phyloP scores from a whole-genome alignment of 2,797 vertebrate species.

The Periparus ater region DNA sequence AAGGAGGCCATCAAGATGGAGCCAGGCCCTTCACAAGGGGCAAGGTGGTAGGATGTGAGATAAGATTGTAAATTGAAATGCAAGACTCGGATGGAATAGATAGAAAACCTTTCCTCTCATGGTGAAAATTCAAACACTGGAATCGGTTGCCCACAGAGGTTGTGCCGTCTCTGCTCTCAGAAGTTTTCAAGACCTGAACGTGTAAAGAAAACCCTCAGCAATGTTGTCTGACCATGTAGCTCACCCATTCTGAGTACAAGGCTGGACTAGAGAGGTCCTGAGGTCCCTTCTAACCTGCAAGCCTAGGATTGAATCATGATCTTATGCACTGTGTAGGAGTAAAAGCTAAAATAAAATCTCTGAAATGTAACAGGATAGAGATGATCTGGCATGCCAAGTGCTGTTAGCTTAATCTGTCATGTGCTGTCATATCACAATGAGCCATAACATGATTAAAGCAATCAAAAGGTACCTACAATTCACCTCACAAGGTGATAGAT shows the following conservation, averaged over 20 bases:
- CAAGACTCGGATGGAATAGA: background rate
- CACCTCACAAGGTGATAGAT: background rate
- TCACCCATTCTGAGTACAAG: background rate
- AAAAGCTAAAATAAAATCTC: conserved; percentile 1
- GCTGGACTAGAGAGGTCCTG: background rate
- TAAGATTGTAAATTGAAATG: background rate
- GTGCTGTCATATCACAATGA: background rate
- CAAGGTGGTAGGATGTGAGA: background rate
- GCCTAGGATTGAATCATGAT: background rate
- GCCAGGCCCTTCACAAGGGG: background rate
- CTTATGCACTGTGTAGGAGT: background rate
- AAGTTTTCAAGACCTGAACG: background rate
- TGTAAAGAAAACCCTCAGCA: background rate
- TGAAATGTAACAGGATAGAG: background rate
- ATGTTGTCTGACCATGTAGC: background rate
- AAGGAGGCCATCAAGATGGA: background rate
- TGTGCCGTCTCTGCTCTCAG: background rate
- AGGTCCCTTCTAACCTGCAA: background rate
- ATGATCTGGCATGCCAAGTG: background rate
- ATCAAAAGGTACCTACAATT: background rate
- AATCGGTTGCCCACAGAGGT: background rate
- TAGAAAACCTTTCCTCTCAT: background rate
- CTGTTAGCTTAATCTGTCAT: background rate
- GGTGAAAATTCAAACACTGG: background rate
- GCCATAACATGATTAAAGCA: background rate